Evolutionary conservation across 1,140 invertebrate genomes (phyloP).

Genomic region (Lethrus apterus): DNA sequence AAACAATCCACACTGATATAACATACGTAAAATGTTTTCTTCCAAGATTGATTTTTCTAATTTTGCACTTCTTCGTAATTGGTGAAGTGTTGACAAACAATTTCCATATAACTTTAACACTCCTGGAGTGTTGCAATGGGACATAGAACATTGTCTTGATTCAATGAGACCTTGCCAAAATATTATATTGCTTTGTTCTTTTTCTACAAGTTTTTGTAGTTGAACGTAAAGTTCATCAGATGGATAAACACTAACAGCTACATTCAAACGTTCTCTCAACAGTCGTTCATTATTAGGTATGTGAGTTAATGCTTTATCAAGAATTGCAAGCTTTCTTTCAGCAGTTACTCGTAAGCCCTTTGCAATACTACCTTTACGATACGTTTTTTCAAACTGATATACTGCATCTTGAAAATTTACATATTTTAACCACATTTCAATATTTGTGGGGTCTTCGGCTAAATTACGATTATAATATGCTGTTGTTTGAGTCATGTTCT

Average conservation of each 20-base stretch:
- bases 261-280: conserved; percentile 43
- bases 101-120: conserved; percentile 49
- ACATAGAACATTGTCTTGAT: conserved; percentile 51
- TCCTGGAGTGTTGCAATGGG: conserved; percentile 50
- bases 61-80: conserved; percentile 35
- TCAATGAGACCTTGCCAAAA: conserved; percentile 54
- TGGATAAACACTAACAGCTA: conserved; percentile 46
- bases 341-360: conserved; percentile 40
- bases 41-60: conserved; percentile 37
- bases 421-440: conserved; percentile 51
- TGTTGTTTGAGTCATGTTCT: conserved; percentile 43
- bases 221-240: conserved; percentile 49
- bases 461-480: conserved; percentile 47
- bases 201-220: conserved; percentile 39
- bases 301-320: conserved; percentile 47
- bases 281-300: conserved; percentile 45
- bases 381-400: conserved; percentile 41
- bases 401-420: conserved; percentile 48
- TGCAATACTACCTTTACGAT: conserved; percentile 39
- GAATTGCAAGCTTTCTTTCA: conserved; percentile 49
- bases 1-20: conserved; percentile 54
- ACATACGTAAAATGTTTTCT: conserved; percentile 43
- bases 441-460: conserved; percentile 43
- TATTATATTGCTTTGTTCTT: conserved; percentile 48
- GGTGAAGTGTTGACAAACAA: conserved; percentile 48